Evolutionary conservation across 2,797 vertebrate genomes (phyloP).

Genomic region (Tangara arthus): DNA sequence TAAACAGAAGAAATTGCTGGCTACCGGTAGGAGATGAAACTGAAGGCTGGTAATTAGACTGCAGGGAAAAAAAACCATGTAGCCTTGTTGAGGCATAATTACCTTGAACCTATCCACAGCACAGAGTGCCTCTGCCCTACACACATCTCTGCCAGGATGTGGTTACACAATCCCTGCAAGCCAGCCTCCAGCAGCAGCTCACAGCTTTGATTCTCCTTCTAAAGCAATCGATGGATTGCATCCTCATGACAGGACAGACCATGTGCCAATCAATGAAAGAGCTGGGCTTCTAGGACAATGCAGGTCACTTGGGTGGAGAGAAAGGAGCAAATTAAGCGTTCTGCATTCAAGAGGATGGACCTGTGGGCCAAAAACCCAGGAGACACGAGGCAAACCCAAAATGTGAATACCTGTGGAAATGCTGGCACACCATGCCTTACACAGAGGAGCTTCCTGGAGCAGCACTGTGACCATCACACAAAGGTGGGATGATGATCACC

Average conservation of each 20-base stretch:
- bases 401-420: background rate
- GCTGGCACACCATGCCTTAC: background rate
- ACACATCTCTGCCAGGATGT: background rate
- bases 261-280: background rate
- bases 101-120: background rate
- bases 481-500: background rate
- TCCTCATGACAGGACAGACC: background rate
- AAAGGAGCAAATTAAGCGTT: background rate
- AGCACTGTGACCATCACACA: background rate
- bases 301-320: background rate
- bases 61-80: accelerated
- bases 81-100: background rate
- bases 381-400: background rate
- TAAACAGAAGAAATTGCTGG: background rate
- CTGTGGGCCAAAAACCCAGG: background rate
- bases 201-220: background rate
- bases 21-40: background rate
- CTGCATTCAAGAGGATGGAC: background rate
- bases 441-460: background rate
- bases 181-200: background rate
- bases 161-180: background rate
- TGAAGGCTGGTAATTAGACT: background rate
- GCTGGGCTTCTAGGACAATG: background rate
- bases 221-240: background rate
- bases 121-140: background rate